Evolutionary conservation across 2,797 vertebrate species (phyloP).

Genomic region (Propithecus perrieri): DNA sequence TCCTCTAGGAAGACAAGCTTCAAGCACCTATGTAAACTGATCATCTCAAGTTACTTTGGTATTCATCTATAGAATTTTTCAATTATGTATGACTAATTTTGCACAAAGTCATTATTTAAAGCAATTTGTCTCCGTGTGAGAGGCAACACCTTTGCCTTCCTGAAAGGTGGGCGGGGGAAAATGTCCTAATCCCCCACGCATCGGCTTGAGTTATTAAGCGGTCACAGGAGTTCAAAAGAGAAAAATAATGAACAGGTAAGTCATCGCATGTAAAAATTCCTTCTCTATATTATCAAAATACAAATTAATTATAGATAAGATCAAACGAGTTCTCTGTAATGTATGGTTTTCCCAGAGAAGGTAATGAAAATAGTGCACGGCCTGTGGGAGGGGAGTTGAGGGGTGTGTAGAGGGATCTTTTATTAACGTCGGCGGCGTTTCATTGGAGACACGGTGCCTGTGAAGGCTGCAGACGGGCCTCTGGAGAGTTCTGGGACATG

Average conservation of each 20-base stretch:
- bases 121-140: conserved; percentile 90
- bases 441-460: conserved; percentile 78
- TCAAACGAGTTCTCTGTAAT: conserved; percentile 87
- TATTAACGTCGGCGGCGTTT: conserved; percentile 79
- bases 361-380: conserved; percentile 79
- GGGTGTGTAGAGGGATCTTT: conserved; percentile 80
- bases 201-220: conserved; percentile 85
- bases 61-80: conserved; percentile 88
- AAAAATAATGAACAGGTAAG: conserved; percentile 88
- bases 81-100: conserved; percentile 92
- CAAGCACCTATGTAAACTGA: conserved; percentile 66
- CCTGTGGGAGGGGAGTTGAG: conserved; percentile 80
- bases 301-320: conserved; percentile 91
- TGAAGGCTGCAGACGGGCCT: conserved; percentile 79
- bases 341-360: conserved; percentile 87
- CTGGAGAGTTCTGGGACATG: conserved; percentile 83
- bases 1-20: background rate
- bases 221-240: conserved; percentile 88
- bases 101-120: conserved; percentile 90
- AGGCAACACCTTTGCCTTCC: conserved; percentile 88
- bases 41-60: conserved; percentile 83
- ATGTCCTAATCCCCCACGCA: conserved; percentile 82
- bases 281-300: conserved; percentile 88
- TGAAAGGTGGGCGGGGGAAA: conserved; percentile 85
- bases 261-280: conserved; percentile 87